Evolutionary conservation across 2,113 vertebrate species (phyloP).

Genomic region (Ranitomeya imitator): DNA sequence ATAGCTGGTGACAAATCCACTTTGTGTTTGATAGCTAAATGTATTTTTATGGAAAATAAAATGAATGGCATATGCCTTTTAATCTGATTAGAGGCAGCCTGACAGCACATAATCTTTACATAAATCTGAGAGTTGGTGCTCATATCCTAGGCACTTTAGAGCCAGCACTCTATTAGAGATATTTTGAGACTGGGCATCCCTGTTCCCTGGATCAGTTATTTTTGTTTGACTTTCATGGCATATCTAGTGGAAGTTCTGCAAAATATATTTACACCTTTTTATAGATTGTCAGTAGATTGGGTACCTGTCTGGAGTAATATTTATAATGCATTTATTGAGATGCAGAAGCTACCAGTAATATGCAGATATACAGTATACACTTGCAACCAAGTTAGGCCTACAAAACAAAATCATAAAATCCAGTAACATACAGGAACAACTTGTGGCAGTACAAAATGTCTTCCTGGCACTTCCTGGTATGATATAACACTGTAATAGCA

Average conservation of each 20-base stretch:
- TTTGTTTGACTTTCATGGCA: too few species aligned
- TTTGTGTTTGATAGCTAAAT: too few species aligned
- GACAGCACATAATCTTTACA: too few species aligned
- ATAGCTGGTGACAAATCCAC: too few species aligned
- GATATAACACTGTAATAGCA: background rate
- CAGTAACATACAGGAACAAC: background rate
- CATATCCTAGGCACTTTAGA: background rate
- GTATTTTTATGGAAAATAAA: too few species aligned
- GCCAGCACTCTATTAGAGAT: background rate
- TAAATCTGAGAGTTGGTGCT: background rate
- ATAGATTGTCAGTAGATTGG: background rate
- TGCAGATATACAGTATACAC: conserved; percentile 25
- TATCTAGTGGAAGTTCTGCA: too few species aligned
- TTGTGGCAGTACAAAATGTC: conserved; percentile 8
- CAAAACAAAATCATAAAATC: background rate
- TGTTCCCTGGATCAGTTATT: background rate
- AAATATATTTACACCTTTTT: background rate
- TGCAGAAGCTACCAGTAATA: background rate
- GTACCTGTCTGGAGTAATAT: background rate
- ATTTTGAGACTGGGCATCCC: background rate
- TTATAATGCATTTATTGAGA: background rate
- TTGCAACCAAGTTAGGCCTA: conserved; percentile 19
- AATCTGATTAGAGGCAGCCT: too few species aligned
- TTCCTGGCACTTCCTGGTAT: conserved; percentile 18
- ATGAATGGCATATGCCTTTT: too few species aligned